A percentile compares a stretch with the other conserved stretches of the same genome.
These are phyloP conservation scores for Parnassius orleans DNA, from an alignment of 2,888 invertebrate genomes.

Conservation along the genomic window DNA sequence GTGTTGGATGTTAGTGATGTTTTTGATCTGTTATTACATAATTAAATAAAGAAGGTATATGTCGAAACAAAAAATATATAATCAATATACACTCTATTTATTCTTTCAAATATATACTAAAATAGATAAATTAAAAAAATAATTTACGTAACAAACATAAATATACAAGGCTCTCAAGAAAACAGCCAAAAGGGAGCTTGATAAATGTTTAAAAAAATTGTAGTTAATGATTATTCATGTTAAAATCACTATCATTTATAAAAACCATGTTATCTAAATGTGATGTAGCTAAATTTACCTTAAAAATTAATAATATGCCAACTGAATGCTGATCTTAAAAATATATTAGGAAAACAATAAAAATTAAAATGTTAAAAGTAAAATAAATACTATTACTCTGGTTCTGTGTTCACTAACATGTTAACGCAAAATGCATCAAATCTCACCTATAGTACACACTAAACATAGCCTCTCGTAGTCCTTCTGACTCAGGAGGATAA, in stretches of 20 bases:
- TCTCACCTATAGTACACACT: conserved; percentile 28
- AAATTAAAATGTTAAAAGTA: conserved; percentile 29
- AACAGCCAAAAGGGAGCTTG: conserved; percentile 39
- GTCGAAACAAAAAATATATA: conserved; percentile 30
- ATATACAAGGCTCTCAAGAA: conserved; percentile 34
- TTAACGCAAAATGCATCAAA: conserved; percentile 23
- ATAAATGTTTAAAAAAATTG: conserved; percentile 46
- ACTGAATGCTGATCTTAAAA: conserved; percentile 24
- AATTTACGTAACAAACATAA: conserved; percentile 46
- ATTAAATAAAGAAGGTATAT: conserved; percentile 14
- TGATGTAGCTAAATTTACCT: conserved; percentile 29
- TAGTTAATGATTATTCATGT: conserved; percentile 56
- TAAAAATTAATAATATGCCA: conserved; percentile 14
- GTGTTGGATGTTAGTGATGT: too few relatives aligned
- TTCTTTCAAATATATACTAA: conserved; percentile 54
- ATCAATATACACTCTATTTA: conserved; percentile 43
- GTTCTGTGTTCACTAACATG: conserved; percentile 14
- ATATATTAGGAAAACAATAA: conserved; percentile 24
- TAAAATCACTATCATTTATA: conserved; percentile 43
- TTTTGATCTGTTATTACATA: not conserved
- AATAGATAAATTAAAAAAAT: conserved; percentile 50
- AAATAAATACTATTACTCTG: conserved; percentile 24
- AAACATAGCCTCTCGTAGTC: conserved; percentile 54
- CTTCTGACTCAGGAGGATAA: conserved; percentile 25
- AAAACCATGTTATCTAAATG: conserved; percentile 41